These are phyloP conservation scores for Antigone vipio DNA, from an alignment of 2,113 vertebrate species.

Conservation along the genomic window DNA sequence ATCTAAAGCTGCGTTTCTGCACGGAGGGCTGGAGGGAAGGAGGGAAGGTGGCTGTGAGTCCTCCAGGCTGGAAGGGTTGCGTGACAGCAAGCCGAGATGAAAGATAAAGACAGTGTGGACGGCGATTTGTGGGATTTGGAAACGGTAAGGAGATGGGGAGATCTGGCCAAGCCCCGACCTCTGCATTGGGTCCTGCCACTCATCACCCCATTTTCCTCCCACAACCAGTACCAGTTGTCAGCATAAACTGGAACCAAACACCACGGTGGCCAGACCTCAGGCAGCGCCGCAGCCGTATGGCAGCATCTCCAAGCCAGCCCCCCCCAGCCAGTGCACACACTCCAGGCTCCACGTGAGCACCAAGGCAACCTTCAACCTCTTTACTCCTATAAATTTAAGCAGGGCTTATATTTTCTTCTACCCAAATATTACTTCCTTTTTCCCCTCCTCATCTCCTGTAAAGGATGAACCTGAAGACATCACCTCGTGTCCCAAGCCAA, in stretches of 20 bases:
- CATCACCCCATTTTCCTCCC: fast-evolving
- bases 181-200: fast-evolving
- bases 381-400: neutral
- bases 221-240: neutral
- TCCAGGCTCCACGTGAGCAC: fast-evolving
- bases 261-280: fast-evolving
- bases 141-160: neutral
- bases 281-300: fast-evolving
- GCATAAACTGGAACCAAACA: neutral
- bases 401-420: neutral
- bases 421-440: neutral
- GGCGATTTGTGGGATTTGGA: fast-evolving
- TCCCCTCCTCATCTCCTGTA: neutral
- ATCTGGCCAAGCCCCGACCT: neutral
- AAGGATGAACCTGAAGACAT: neutral
- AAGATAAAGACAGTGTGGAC: fast-evolving
- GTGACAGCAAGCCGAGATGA: neutral
- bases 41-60: neutral
- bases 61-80: neutral
- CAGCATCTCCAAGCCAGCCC: neutral
- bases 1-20: neutral
- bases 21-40: neutral
- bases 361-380: neutral
- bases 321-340: fast-evolving
- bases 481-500: neutral